Base-by-base conservation (phyloP, 2,113 vertebrate species). In the Corythoichthys intestinalis region DNA sequence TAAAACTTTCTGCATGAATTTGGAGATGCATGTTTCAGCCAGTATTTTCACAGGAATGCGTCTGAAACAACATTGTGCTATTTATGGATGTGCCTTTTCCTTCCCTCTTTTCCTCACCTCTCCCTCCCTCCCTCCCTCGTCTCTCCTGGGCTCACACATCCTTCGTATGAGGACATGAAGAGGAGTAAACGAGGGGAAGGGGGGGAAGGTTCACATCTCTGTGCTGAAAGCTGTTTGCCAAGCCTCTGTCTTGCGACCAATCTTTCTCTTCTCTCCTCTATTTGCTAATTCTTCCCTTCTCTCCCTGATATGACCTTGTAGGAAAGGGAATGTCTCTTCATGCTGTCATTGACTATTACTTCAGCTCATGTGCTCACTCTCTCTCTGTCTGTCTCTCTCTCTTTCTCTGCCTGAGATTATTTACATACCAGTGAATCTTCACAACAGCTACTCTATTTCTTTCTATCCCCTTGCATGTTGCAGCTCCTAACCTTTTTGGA, bases 261-360 rank as follows among this genome's bases (percentile, higher is more conserved):
- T 59, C 17, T 34, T 38, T 56, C 48, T 13, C 15, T n/a, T 38
- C 49, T 44, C n/a, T 17, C 9, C 8, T 65, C 56, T 20, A 5
- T 41, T 46, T 44, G 20, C 28, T 57, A 38, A 50, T 12, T 11
- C 53, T 53, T 48, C 11, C 1, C 1, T n/a, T 28, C 9, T 44
- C 12, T 34, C 12, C 20, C 61, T 47, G 44, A 34, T 34, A 34
- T 47, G 38, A 64, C 87, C 83, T 89, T 87, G 87, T 83, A 71
- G 67, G 71, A 77, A 78, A 87, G 80, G 76, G 73, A 72, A 77
- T 77, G 87, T 84, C 81, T 85, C 82, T 89, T 84, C 72, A 84
- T 82, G 75, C 88, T 82, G 87, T 90, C 85, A 69, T 63, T 70
- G 78, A 69, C 17, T 54, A 88, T 92, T 88, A 88, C 76, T 91